Conservation (phyloP, 1,140 invertebrate species). For the Heterodera schachtii region DNA sequence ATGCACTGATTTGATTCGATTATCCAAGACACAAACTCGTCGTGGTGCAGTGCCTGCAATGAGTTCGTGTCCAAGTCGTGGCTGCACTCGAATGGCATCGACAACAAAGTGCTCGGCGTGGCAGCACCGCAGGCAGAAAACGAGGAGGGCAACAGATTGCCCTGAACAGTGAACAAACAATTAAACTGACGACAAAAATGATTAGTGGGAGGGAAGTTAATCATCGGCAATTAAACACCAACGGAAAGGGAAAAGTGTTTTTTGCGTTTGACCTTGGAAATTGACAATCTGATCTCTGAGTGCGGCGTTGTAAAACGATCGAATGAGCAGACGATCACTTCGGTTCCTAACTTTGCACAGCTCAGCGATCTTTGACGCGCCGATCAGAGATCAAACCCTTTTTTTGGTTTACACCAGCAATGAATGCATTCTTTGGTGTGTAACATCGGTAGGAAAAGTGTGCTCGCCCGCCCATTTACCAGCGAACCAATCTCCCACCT, state of each 20-base stretch:
- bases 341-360: neutral
- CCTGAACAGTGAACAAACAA: neutral
- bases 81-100: constrained; percentile 49
- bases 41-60: constrained; percentile 51
- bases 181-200: too few relatives aligned
- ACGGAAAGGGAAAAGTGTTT: too few relatives aligned
- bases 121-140: neutral
- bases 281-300: neutral
- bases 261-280: too few relatives aligned
- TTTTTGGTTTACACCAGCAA: neutral
- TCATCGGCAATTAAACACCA: too few relatives aligned
- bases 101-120: neutral
- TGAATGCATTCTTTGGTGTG: neutral
- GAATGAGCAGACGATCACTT: neutral
- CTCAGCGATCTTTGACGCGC: neutral
- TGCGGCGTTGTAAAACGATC: neutral
- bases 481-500: neutral
- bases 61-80: constrained; percentile 51
- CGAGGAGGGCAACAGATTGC: neutral
- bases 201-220: too few relatives aligned
- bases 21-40: constrained; percentile 25
- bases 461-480: neutral
- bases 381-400: neutral
- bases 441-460: neutral
- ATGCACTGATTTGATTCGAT: too few relatives aligned